Evolutionary conservation across 2,888 invertebrate species (phyloP), one percentile per base, ranked within the genome.

Genomic region (Eretmocerus hayati): DNA sequence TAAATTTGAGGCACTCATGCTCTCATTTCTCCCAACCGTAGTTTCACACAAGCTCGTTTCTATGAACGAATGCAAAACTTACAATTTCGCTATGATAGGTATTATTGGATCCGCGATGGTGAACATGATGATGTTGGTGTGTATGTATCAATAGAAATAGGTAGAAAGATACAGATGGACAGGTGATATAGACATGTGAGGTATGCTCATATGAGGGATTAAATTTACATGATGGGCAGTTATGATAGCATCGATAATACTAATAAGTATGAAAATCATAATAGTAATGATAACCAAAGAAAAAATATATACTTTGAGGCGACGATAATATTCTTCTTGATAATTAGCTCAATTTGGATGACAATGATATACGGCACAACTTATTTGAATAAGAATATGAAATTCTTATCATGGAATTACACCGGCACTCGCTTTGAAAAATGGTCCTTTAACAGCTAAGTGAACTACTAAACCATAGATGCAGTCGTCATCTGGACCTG

Each of bases 121-220:
- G 46, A 41, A 33, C 37, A 44, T 48, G 52, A 52, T 55, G 48
- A 48, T 46, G 44, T 40, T 46, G 39, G 41, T 36, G 48, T 51
- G 43, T 51, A 46, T 50, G 48, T 47, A 48, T 48, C 47, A 46
- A 44, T 42, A 53, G 38, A 50, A 37, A 52, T 42, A 55, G 50
- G 46, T 35, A 54, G 52, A 54, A 22, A 56, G 52, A 50, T 48
- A 46, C 42, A 54, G 50, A 51, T 20, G 48, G 43, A 40, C 37
- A 46, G 42, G 42, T 42, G 16, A 42, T 43, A 13, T 37, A 50
- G 46, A 49, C 45, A 49, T 48, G 46, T 52, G 42, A 52, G 26
- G 43, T 44, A 35, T 15, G 16, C 32, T 30, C 42, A 46, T n/a
- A 46, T 35, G 41, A 36, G 33, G 33, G 41, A 30, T 44, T 40